Evolutionary conservation across 2,888 invertebrate genomes (phyloP).

Genomic region (Dryobota labecula): DNA sequence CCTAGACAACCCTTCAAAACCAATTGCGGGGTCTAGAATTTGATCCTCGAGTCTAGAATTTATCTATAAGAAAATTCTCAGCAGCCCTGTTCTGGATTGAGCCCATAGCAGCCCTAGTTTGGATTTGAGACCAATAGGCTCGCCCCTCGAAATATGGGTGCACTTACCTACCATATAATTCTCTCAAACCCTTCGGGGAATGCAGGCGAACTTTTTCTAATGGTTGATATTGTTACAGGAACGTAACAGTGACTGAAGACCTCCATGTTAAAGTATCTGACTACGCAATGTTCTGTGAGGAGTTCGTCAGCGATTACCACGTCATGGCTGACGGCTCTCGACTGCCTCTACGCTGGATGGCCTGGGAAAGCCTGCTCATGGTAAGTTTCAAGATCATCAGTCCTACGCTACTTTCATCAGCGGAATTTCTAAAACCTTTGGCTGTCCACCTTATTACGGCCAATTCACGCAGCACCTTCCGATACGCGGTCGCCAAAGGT

Average conservation of each 20-base stretch:
- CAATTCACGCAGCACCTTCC: neutral
- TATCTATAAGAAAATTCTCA: neutral
- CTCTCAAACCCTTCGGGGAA: neutral
- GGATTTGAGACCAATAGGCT: neutral
- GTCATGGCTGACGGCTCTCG: slow-evolving; percentile 95
- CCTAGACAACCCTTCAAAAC: neutral
- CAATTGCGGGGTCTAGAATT: neutral
- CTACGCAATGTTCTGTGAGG: slow-evolving; percentile 96
- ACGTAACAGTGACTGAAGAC: slow-evolving; percentile 96
- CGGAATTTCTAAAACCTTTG: neutral
- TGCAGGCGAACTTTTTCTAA: neutral
- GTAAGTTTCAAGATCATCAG: slow-evolving; percentile 85
- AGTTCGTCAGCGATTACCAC: slow-evolving; percentile 95
- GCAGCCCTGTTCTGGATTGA: neutral
- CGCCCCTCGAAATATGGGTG: too few relatives aligned
- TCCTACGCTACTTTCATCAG: neutral
- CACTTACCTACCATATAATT: neutral
- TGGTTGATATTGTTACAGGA: slow-evolving; percentile 88
- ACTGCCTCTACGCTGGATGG: slow-evolving; percentile 97
- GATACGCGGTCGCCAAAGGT: too few relatives aligned
- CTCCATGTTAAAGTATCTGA: slow-evolving; percentile 95
- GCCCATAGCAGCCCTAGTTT: neutral
- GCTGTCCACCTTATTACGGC: neutral
- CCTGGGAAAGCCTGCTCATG: slow-evolving; percentile 96
- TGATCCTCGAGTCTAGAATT: too few relatives aligned